Evolutionary conservation across 2,888 invertebrate species (phyloP).

Genomic region (Crepidodera aurea): DNA sequence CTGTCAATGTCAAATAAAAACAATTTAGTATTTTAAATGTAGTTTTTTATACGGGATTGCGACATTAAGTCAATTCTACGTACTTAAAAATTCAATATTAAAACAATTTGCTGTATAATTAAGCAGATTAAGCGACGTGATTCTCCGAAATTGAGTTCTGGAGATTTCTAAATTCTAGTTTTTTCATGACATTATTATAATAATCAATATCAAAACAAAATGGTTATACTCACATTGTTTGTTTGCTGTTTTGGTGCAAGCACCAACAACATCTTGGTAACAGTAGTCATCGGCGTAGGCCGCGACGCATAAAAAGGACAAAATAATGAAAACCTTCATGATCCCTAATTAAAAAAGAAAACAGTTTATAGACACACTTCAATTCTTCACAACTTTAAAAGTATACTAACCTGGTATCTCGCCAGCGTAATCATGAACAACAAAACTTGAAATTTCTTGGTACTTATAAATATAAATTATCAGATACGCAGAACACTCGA

Average conservation of each 20-base stretch:
- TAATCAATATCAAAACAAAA: too few species aligned
- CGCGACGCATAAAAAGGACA: constrained; percentile 61
- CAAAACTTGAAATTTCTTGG: constrained; percentile 31
- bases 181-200: too few species aligned
- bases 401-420: constrained; percentile 60
- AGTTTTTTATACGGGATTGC: too few species aligned
- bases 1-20: too few species aligned
- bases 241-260: constrained; percentile 56
- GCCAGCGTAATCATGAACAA: constrained; percentile 62
- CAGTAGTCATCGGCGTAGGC: constrained; percentile 65
- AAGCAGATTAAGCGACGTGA: too few species aligned
- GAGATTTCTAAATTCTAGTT: too few species aligned
- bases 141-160: too few species aligned
- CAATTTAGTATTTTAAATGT: too few species aligned
- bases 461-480: constrained; percentile 20
- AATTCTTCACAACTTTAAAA: not conserved
- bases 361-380: constrained; percentile 27
- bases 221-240: constrained; percentile 27
- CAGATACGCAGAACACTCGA: too few species aligned
- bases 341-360: constrained; percentile 56
- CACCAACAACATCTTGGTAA: constrained; percentile 68
- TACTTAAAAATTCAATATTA: too few species aligned
- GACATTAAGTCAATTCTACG: too few species aligned
- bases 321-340: constrained; percentile 69
- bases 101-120: too few species aligned